phyloP scores from a whole-genome alignment of 2,113 vertebrate genomes.

The Coptodon bakossiorum region DNA sequence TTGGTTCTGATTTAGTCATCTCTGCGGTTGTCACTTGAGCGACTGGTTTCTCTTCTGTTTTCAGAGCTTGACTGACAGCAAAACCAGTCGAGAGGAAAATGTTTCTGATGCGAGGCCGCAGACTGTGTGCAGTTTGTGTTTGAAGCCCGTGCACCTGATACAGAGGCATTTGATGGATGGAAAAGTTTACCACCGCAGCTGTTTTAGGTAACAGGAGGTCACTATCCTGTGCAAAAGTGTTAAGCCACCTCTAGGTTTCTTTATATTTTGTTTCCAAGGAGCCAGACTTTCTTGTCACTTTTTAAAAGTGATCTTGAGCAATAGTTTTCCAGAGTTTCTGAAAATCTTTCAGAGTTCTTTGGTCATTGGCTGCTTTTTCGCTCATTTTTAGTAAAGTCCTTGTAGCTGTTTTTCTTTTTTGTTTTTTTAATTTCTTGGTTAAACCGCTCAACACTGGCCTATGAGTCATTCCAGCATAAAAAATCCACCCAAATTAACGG shows the following conservation, averaged over 20 bases:
- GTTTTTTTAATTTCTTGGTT: not conserved
- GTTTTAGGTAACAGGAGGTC: slow-evolving; percentile 78
- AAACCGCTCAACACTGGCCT: not conserved
- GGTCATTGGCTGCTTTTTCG: not conserved
- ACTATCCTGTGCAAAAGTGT: not conserved
- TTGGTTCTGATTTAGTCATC: not conserved
- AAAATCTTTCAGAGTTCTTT: not conserved
- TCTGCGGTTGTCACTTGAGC: not conserved
- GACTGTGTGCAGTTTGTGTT: slow-evolving; percentile 54
- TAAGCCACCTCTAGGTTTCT: not conserved
- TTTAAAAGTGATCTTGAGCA: not conserved
- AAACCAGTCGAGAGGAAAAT: not conserved
- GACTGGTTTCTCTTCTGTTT: not conserved
- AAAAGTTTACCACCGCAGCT: slow-evolving; percentile 82
- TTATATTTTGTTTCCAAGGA: not conserved
- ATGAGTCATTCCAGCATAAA: not conserved
- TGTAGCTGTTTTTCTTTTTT: not conserved
- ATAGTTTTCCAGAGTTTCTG: not conserved
- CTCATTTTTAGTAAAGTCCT: not conserved
- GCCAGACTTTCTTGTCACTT: not conserved
- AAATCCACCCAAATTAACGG: not conserved
- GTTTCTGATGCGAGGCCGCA: slow-evolving; percentile 43
- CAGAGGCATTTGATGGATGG: slow-evolving; percentile 80
- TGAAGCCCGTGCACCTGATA: slow-evolving; percentile 81
- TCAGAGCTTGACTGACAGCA: slow-evolving; percentile 10